phyloP scores from a whole-genome alignment of 2,113 vertebrate species.

The Nibea coibor region DNA sequence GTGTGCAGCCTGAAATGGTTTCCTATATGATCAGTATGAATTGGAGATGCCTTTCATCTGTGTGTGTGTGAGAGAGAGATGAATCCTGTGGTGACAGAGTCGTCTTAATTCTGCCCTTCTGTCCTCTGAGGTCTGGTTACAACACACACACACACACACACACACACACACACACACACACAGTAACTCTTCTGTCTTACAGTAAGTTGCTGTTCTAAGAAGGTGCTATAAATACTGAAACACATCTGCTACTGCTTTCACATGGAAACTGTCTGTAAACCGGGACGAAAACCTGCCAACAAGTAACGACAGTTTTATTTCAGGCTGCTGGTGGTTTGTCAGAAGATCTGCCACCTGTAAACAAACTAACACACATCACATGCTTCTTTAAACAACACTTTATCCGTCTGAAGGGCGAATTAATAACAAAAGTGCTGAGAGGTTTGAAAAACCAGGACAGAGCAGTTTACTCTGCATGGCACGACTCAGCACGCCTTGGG shows the following conservation, averaged over 20 bases:
- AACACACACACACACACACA: constrained; percentile 27
- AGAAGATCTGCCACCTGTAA: constrained; percentile 25
- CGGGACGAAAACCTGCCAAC: constrained; percentile 23
- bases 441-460: background rate
- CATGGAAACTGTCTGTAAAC: constrained; percentile 39
- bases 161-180: constrained; percentile 36
- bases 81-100: constrained; percentile 64
- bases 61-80: constrained; percentile 21
- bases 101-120: constrained; percentile 63
- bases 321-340: constrained; percentile 22
- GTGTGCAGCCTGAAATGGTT: background rate
- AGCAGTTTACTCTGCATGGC: no score
- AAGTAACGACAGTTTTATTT: constrained; percentile 44
- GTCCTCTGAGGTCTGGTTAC: constrained; percentile 67
- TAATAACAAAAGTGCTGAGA: background rate
- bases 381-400: constrained; percentile 1
- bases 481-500: no score
- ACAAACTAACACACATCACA: constrained; percentile 10
- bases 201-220: constrained; percentile 72
- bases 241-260: constrained; percentile 56
- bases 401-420: background rate
- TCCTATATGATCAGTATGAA: constrained; percentile 33
- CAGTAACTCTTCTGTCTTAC: constrained; percentile 49
- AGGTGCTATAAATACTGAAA: constrained; percentile 72
- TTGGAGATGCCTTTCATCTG: constrained; percentile 4